Percentiles rank a stretch among this genome's conserved stretches.
Evolutionary conservation across 2,797 vertebrate species (phyloP).

Genomic region (Rhinoraja longicauda): DNA sequence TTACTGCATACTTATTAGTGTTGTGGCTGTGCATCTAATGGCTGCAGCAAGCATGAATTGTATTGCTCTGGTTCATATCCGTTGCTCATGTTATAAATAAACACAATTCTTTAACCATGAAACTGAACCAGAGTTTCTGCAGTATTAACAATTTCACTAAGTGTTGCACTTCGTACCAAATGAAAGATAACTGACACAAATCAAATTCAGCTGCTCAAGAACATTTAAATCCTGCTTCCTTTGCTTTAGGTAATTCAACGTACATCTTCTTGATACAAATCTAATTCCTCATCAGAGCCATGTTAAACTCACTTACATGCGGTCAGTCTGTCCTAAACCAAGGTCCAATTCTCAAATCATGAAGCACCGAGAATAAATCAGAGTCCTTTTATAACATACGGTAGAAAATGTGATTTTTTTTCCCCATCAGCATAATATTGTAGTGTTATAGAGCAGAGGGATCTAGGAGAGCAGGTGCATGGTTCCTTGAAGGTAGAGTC

Average conservation of each 20-base stretch:
- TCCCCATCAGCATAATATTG: too few species aligned
- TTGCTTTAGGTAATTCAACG: neutral
- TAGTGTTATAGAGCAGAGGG: too few species aligned
- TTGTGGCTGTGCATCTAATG: too few species aligned
- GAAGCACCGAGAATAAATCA: neutral
- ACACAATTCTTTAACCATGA: neutral
- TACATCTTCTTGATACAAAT: neutral
- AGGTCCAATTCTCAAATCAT: neutral
- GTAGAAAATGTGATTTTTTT: neutral
- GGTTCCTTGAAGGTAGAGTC: too few species aligned
- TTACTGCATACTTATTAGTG: too few species aligned
- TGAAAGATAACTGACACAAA: neutral
- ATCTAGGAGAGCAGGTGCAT: too few species aligned
- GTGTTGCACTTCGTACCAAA: neutral
- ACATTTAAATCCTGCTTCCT: neutral
- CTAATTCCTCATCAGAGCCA: neutral
- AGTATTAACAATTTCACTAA: neutral
- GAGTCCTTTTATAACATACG: neutral
- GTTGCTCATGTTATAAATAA: too few species aligned
- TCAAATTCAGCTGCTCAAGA: neutral
- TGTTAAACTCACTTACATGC: neutral
- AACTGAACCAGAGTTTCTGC: neutral
- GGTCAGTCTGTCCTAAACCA: neutral
- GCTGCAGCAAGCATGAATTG: too few species aligned
- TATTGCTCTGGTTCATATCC: too few species aligned